A percentile compares a stretch with the other conserved stretches of the same genome.
phyloP scores from a whole-genome alignment of 2,888 invertebrate species.

The Cyrtodaria siliqua region DNA sequence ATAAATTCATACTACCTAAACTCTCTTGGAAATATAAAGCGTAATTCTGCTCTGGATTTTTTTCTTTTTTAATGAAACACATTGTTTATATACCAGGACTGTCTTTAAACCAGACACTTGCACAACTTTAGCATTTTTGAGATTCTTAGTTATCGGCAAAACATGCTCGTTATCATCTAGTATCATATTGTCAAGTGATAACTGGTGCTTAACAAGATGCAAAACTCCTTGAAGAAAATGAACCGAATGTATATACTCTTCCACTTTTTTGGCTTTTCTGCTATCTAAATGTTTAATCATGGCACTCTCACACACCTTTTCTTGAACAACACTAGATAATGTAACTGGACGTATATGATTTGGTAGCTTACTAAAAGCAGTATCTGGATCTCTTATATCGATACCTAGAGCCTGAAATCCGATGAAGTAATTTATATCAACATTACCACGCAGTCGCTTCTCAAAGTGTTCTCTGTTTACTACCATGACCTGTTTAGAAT shows the following conservation, averaged over 20 bases:
- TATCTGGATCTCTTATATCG: not conserved
- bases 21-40: no score
- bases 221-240: slow-evolving; percentile 23
- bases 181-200: no score
- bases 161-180: slow-evolving; percentile 8
- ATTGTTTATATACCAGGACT: slow-evolving; percentile 13
- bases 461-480: slow-evolving; percentile 19
- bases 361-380: slow-evolving; percentile 10
- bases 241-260: slow-evolving; percentile 1
- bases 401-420: slow-evolving; percentile 21
- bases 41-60: no score
- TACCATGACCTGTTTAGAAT: slow-evolving; percentile 10
- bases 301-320: not conserved
- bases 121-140: slow-evolving; percentile 8
- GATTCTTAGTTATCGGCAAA: not conserved
- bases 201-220: slow-evolving; percentile 2
- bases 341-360: slow-evolving; percentile 7
- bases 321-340: slow-evolving; percentile 13
- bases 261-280: not conserved
- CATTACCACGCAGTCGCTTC: slow-evolving; percentile 19
- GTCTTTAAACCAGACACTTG: slow-evolving; percentile 32
- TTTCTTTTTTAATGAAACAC: slow-evolving; percentile 14
- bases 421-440: slow-evolving; percentile 21
- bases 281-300: not conserved
- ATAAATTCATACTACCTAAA: not conserved